Percentiles rank a stretch among this genome's conserved stretches.
Conservation (phyloP, 2,797 vertebrate genomes). For the Cyclura pinguis region DNA sequence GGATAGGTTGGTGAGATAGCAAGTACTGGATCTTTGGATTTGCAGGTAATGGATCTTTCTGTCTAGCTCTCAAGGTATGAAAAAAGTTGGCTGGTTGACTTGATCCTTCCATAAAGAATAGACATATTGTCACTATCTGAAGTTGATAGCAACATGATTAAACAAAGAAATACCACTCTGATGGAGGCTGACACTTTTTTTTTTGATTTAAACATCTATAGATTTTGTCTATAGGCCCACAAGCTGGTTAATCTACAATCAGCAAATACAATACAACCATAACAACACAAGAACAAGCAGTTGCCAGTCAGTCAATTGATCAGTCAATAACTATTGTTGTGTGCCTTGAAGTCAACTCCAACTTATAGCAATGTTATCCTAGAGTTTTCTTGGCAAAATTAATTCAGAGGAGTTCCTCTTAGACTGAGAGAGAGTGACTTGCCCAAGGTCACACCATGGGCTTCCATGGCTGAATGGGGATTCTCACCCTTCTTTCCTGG, state of each 20-base stretch:
- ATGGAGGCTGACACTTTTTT: background rate
- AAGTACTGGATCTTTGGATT: background rate
- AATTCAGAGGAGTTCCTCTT: too few species aligned
- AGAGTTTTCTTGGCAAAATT: too few species aligned
- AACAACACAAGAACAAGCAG: background rate
- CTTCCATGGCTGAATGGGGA: too few species aligned
- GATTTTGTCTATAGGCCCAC: background rate
- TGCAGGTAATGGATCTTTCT: background rate
- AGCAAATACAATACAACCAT: background rate
- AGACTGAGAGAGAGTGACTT: too few species aligned
- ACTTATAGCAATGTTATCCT: too few species aligned
- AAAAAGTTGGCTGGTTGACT: background rate
- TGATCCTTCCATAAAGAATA: background rate
- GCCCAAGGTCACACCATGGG: too few species aligned
- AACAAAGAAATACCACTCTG: background rate
- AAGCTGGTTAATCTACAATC: background rate
- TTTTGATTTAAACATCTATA: background rate
- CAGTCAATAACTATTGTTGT: too few species aligned
- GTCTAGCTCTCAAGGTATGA: background rate
- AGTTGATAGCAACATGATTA: background rate
- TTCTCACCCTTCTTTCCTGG: too few species aligned
- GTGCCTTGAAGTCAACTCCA: too few species aligned
- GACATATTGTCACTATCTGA: background rate
- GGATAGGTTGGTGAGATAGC: background rate
- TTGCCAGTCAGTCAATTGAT: too few species aligned